Percentiles rank a stretch among this genome's conserved stretches.
Conservation (phyloP, 1,140 invertebrate species). For the Drosophila bipectinata region DNA sequence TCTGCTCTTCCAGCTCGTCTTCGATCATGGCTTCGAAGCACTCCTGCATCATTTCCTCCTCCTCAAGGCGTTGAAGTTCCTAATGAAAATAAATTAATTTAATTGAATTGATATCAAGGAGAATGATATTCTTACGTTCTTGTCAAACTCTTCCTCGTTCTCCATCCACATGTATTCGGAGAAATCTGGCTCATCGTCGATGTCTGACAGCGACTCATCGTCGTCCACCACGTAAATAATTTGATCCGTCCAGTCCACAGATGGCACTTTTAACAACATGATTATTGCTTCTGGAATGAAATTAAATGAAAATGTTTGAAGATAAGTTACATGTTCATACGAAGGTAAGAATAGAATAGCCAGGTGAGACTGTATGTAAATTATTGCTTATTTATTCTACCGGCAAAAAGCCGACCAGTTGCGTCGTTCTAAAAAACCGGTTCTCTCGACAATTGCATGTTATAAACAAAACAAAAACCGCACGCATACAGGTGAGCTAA, state of each 20-base stretch:
- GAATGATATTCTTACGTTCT: slow-evolving; percentile 86
- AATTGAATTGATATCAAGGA: not conserved
- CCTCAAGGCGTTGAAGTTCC: slow-evolving; percentile 93
- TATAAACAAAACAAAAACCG: slow-evolving; percentile 41
- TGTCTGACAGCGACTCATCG: slow-evolving; percentile 85
- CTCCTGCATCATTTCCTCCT: slow-evolving; percentile 94
- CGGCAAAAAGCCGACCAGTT: slow-evolving; percentile 50
- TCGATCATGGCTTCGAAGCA: slow-evolving; percentile 93
- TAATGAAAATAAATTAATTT: slow-evolving; percentile 68
- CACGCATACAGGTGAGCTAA: slow-evolving; percentile 10
- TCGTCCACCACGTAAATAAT: slow-evolving; percentile 84
- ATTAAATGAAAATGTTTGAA: not conserved
- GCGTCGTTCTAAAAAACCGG: slow-evolving; percentile 59
- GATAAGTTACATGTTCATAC: too few species aligned
- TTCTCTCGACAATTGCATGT: slow-evolving; percentile 37
- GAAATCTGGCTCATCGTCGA: slow-evolving; percentile 88
- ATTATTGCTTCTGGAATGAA: slow-evolving; percentile 39
- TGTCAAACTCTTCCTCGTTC: slow-evolving; percentile 94
- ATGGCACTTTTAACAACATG: slow-evolving; percentile 82
- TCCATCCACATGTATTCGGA: slow-evolving; percentile 97
- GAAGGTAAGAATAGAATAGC: not conserved
- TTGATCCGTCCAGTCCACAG: slow-evolving; percentile 83
- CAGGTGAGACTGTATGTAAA: slow-evolving; percentile 14
- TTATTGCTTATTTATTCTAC: slow-evolving; percentile 27
- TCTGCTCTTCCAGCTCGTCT: slow-evolving; percentile 86